Conservation (phyloP, 2,797 vertebrate genomes). For the Streptopelia turtur region DNA sequence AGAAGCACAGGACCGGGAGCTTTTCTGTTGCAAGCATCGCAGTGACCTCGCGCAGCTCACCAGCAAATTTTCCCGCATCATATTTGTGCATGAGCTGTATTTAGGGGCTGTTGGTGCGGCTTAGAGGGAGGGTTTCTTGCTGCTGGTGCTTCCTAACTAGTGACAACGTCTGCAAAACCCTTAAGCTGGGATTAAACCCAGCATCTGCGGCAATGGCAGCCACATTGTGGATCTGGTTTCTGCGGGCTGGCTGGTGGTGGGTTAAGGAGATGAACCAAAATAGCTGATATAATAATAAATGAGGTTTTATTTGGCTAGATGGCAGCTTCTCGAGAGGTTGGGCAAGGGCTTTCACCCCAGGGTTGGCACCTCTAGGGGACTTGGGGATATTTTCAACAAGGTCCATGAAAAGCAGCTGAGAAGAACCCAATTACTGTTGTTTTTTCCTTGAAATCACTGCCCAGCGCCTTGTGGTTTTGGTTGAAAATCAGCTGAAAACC, state of each 20-base stretch:
- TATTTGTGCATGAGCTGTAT: not conserved
- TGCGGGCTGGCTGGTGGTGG: too few species aligned
- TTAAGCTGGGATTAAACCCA: not conserved
- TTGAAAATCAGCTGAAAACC: not conserved
- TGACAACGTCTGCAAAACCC: accelerated
- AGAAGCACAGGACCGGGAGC: accelerated
- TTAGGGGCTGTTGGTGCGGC: not conserved
- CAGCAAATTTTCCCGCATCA: not conserved
- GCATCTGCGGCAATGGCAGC: not conserved
- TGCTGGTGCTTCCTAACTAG: not conserved
- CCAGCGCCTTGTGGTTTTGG: not conserved
- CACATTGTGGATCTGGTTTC: too few species aligned
- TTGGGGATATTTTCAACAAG: not conserved
- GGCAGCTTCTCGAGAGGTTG: not conserved
- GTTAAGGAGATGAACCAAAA: not conserved
- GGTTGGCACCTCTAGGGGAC: not conserved
- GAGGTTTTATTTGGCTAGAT: not conserved
- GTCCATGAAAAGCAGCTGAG: not conserved
- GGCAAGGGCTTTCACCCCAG: not conserved
- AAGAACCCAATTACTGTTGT: not conserved
- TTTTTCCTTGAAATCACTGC: not conserved
- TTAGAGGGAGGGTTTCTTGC: not conserved
- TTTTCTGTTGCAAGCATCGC: not conserved
- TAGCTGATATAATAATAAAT: not conserved
- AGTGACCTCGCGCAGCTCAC: accelerated